These are phyloP conservation scores for Bufo gargarizans DNA, from an alignment of 2,113 vertebrate species.

Conservation along the genomic window DNA sequence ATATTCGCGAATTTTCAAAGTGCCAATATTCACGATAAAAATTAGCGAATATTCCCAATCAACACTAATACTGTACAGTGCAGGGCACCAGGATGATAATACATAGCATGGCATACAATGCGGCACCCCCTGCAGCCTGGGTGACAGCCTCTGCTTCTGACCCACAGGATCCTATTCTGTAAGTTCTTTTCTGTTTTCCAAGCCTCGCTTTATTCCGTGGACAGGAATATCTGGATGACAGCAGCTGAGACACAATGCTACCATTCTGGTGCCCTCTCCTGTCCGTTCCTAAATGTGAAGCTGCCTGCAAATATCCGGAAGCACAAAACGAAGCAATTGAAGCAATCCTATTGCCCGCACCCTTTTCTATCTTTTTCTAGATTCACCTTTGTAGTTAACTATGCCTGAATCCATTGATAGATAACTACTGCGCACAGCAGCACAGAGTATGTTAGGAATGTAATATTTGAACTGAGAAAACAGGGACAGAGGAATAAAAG, in stretches of 20 bases:
- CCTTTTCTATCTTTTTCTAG: background rate
- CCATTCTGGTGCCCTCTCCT: slow-evolving; percentile 41
- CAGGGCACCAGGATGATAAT: too few species aligned
- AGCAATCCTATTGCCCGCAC: too few species aligned
- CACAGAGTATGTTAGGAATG: background rate
- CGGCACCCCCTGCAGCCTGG: background rate
- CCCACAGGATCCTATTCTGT: background rate
- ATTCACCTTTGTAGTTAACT: background rate
- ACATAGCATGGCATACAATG: background rate
- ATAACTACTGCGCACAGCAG: background rate
- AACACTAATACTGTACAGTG: too few species aligned
- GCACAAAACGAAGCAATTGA: background rate
- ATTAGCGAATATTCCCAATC: too few species aligned
- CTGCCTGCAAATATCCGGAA: background rate
- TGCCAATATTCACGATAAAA: too few species aligned
- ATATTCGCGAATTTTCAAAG: too few species aligned
- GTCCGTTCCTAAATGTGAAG: slow-evolving; percentile 32
- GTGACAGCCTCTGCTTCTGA: background rate
- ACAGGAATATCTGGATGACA: background rate
- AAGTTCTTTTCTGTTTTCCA: background rate
- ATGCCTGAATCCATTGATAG: background rate
- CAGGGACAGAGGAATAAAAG: background rate
- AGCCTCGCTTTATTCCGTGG: background rate
- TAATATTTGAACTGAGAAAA: background rate
- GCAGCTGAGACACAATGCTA: background rate